A percentile compares a stretch with the other conserved stretches of the same genome.
phyloP scores from a whole-genome alignment of 2,888 invertebrate species.

The Helleia helle region DNA sequence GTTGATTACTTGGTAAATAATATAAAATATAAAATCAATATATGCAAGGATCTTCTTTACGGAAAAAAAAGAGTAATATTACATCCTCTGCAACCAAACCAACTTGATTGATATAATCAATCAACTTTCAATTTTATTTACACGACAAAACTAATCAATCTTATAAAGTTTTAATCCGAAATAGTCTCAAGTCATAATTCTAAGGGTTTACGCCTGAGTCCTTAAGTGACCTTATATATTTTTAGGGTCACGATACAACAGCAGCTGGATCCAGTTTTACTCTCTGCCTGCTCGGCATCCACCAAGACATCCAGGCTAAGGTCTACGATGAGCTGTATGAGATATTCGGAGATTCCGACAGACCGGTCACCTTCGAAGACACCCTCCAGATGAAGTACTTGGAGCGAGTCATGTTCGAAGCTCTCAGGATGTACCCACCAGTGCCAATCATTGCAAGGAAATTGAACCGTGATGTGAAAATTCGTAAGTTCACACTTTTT shows the following conservation, averaged over 20 bases:
- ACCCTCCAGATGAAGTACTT: constrained; percentile 87
- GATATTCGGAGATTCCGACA: constrained; percentile 85
- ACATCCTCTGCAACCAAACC: no score
- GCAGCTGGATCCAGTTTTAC: constrained; percentile 90
- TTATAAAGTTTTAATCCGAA: no score
- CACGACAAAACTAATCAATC: no score
- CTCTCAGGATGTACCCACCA: constrained; percentile 84
- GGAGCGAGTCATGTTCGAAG: constrained; percentile 85
- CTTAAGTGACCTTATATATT: no score
- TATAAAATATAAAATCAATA: no score
- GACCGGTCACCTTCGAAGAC: constrained; percentile 84
- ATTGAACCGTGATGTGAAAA: constrained; percentile 78
- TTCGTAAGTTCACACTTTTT: constrained; percentile 55
- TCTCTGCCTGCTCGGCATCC: constrained; percentile 85
- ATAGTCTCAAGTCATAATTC: no score
- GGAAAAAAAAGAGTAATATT: no score
- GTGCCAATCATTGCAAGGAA: constrained; percentile 85
- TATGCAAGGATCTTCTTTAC: no score
- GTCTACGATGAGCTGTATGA: constrained; percentile 83
- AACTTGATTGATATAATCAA: no score
- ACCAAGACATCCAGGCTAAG: constrained; percentile 84
- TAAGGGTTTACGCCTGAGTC: no score
- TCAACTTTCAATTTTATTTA: no score
- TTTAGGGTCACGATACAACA: constrained; percentile 66
- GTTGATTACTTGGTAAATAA: no score